Evolutionary conservation across 2,797 vertebrate genomes (phyloP), one percentile per base, ranked within the genome.

Genomic region (Glyptemys insculpta): DNA sequence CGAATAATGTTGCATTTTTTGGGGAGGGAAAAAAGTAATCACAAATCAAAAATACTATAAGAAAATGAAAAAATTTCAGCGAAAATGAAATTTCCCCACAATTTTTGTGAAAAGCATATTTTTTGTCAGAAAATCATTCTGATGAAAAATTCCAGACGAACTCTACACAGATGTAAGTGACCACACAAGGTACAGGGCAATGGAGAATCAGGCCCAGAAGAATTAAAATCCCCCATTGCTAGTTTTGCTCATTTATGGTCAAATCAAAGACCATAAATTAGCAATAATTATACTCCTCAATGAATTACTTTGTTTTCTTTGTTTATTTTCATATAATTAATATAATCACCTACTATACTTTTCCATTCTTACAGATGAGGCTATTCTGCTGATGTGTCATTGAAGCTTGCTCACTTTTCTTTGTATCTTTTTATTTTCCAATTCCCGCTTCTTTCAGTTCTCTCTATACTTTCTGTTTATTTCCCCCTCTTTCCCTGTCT

Each of bases 391-490:
- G 81, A 3, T 88, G 54, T 81, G n/a, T 34, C 79, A 94, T 94
- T 95, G 52, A 97, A 92, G 31, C 41, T 57, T 94, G 21, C 29
- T 68, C 25, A 72, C 59, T 94, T 79, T 79, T 90, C 57, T 87
- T 92, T 85, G 86, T 79, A 79, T 78, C 44, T 65, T 72, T 86
- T 54, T 89, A 50, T 86, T 94, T 92, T 65, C 27, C 79, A 87
- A 44, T 52, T 87, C 79, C 62, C 6, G 59, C 85, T 49, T 49
- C 50, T 50, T 47, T 81, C 54, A 81, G 44, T 96, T 59, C 11
- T 85, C 44, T 81, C 10, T 41, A 21, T n/a, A 57, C 50, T 10
- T 31, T 52, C 82, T 50, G 31, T 62, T 96, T 85, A 74, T 65
- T 65, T 88, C 82, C 76, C 11, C 65, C 91, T 89, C 85, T 82